Evolutionary conservation across 2,888 invertebrate species (phyloP), one percentile per base, ranked within the genome.

Genomic region (Drosophila algonquin): DNA sequence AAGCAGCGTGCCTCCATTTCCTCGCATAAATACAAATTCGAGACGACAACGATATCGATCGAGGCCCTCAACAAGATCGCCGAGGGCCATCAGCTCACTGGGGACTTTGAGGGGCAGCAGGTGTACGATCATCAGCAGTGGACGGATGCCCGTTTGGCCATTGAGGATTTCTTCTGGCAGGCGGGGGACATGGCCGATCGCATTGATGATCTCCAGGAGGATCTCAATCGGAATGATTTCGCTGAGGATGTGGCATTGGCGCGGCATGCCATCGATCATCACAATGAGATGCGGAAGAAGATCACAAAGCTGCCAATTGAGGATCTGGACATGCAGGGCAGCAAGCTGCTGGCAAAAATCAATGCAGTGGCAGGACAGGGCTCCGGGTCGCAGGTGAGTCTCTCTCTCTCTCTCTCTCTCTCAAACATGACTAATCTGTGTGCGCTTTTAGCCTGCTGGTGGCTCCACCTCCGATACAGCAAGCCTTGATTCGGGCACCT

Each of bases 11-110:
- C 98, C 86, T 98, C 98, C 80, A 95, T 99, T 91, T 98, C 98
- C 90, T 97, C 98, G 93, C 97, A 98, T 93, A 99, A 99, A 94
- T 99, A 98, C 94, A 98, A 98, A 94, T 99, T 99, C 94, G 99
- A 99, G 97, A 98, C 99, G 89, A 97, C 96, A 91, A 97, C 99
- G 94, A 97, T 99, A 93, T 98, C 98, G 91, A 94, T 98, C 92
- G 99, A 99, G 93, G 96, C 97, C 83, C 94, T 99, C 87, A 94
- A 96, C 81, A 98, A 98, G 93, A 96, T 97, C 84, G 96, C 99
- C 92, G 99, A 99, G 93, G 95, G 96, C 70, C 94, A 96, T 83
- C 99, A 99, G 93, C 93, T 99, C 81, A 98, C 99, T 18, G 93
- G 95, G 46, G 99, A 99, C 91, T 95, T 99, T 91, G 99, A 99